These are phyloP conservation scores for Dicyrtoma fusca DNA, from an alignment of 2,888 invertebrate species.

Conservation along the genomic window DNA sequence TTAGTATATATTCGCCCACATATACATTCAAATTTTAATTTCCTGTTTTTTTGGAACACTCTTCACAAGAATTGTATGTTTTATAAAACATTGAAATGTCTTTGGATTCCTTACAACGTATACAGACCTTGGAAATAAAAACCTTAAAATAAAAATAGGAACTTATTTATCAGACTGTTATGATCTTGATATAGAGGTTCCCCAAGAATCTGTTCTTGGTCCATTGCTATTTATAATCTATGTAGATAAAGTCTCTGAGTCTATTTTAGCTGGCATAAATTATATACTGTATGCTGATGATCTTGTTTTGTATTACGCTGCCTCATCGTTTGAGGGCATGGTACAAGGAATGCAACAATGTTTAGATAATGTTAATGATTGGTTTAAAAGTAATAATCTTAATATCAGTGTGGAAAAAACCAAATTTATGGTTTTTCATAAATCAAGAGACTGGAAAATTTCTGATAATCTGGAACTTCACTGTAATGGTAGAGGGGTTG, in stretches of 20 bases:
- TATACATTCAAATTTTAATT: too few species aligned
- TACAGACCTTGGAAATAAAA: too few species aligned
- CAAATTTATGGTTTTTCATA: constrained; percentile 2
- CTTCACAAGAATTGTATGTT: too few species aligned
- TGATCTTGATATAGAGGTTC: too few species aligned
- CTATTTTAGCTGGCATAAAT: too few species aligned
- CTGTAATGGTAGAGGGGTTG: not conserved
- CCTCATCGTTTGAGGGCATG: not conserved
- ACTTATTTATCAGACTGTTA: too few species aligned
- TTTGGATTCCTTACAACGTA: too few species aligned
- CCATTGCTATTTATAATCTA: not conserved
- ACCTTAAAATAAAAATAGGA: too few species aligned
- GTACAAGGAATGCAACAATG: not conserved
- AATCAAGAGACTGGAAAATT: not conserved
- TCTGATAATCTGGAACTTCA: not conserved
- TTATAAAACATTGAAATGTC: too few species aligned
- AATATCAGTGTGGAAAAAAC: not conserved
- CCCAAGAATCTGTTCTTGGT: not conserved
- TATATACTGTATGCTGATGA: not conserved
- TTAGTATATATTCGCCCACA: too few species aligned
- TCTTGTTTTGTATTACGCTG: not conserved
- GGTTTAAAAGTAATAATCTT: not conserved
- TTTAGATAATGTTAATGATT: not conserved
- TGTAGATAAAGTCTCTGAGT: not conserved
- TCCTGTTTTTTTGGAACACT: too few species aligned